Evolutionary conservation across 2,797 vertebrate genomes (phyloP), one percentile per base, ranked within the genome.

Genomic region (Epinephelus malabaricus): DNA sequence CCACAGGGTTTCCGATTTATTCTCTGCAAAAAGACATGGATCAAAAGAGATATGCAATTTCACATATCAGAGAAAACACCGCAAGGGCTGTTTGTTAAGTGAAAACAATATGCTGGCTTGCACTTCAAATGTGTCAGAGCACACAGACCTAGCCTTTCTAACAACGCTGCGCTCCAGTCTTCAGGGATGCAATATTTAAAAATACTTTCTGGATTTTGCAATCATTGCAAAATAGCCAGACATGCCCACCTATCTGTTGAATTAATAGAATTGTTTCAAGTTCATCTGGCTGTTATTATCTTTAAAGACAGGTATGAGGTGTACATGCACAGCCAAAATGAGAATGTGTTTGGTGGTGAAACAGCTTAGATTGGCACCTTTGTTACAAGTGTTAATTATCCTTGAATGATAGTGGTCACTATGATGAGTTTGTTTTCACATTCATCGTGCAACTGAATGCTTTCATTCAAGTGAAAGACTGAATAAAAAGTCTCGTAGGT

Each of bases 1-100:
- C 68, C 71, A 75, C 18, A n/a, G 68, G 65, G 77, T 79, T 81
- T 81, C 71, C 23, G 14, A 73, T 83, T 76, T 73, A 88, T 81
- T 23, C 68, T 69, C 59, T 58, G 75, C 70, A 80, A 76, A 79
- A 75, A 45, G 82, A 58, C 40, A 49, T 7, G 69, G 72, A 91
- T 91, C 76, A 91, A 92, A 88, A 88, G 85, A 88, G 63, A 87
- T 83, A 53, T 58, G 76, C 76, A 82, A 85, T 87, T 80, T 83
- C 67, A 78, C 80, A 86, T 84, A 86, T 88, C 80, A 85, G 79
- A 85, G 83, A 78, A 82, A 89, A 86, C 68, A 85, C 79, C 46
- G 64, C 72, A 38, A 85, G 76, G 63, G 79, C 66, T 85, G 74
- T 83, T 85, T 81, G 81, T 71, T 73, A 69, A 55, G 66, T 63